Base-by-base conservation (phyloP, 2,797 vertebrate genomes). In the Hypotaenidia okinawae region DNA sequence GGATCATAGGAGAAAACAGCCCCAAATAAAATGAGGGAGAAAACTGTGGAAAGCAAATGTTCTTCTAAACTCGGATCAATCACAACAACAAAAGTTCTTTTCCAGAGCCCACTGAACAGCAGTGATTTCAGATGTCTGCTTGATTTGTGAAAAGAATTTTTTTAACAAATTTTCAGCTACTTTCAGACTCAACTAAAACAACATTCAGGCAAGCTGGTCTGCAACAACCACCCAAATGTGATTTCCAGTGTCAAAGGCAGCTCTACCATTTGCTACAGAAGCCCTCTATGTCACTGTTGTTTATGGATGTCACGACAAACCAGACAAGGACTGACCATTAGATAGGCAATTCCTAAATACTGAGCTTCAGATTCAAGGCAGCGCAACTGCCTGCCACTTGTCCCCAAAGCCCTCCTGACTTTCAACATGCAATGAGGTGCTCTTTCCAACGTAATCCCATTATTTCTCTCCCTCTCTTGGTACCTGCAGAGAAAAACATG, bases 51-150 rank as follows among this genome's bases (percentile, higher is more conserved):
- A 90, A 84, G 25, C 10, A 96, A 96, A 82, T 47, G 22, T 17
- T 90, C 84, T 87, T 88, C 73, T 90, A 87, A 93, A 63, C 47
- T 49, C 51, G 89, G 59, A 91, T 89, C 81, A 87, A 64, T 74
- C 82, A 89, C 25, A 77, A 70, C 43, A 95, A 77, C 49, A 89
- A 67, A 91, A 87, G 69, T 70, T 74, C 77, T 32, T 33, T 93
- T 68, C 30, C 73, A 63, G 70, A 95, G 45, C 57, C 70, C 52
- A 33, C 39, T 77, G 57, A 89, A 74, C 47, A 87, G 68, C 72
- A 91, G 22, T 61, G 52, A 84, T 51, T 87, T 89, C 68, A 85
- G 33, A 54, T 68, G 63, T 66, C 84, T 84, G 35, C 57, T 76
- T 83, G 13, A 16, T 91, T 75, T 58, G 49, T 77, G 61, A 87